Evolutionary conservation across 2,888 invertebrate genomes (phyloP).

Genomic region (Caenorhabditis sulstoni): DNA sequence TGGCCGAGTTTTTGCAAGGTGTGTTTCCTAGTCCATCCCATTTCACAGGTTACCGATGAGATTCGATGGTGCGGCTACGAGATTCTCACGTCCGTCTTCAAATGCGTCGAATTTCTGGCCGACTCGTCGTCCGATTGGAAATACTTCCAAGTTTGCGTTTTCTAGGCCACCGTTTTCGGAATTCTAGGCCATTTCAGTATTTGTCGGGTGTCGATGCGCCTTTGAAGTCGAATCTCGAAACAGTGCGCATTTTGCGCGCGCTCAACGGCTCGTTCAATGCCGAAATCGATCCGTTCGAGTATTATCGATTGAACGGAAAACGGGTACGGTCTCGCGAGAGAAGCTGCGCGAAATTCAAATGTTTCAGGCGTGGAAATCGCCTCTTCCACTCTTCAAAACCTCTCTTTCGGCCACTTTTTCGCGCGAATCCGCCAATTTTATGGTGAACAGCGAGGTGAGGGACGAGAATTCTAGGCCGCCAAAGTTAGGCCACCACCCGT

Average conservation of each 20-base stretch:
- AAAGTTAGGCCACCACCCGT: slow-evolving; percentile 1
- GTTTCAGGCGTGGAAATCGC: slow-evolving; percentile 57
- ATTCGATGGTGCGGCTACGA: slow-evolving; percentile 64
- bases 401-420: slow-evolving; percentile 63
- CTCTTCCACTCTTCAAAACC: slow-evolving; percentile 61
- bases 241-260: slow-evolving; percentile 62
- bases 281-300: slow-evolving; percentile 53
- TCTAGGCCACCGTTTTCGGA: neutral
- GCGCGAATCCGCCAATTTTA: slow-evolving; percentile 55
- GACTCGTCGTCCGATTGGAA: slow-evolving; percentile 44
- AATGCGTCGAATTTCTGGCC: slow-evolving; percentile 55
- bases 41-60: slow-evolving; percentile 45
- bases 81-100: slow-evolving; percentile 59
- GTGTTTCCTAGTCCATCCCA: no score
- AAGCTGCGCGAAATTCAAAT: no score
- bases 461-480: neutral
- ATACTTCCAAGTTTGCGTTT: slow-evolving; percentile 57
- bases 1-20: no score
- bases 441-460: slow-evolving; percentile 30
- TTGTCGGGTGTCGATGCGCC: slow-evolving; percentile 67
- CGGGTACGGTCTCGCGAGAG: no score
- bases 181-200: slow-evolving; percentile 44
- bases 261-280: slow-evolving; percentile 61
- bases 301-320: slow-evolving; percentile 47
- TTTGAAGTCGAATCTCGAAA: slow-evolving; percentile 64